Evolutionary conservation across 2,888 invertebrate genomes (phyloP).

Genomic region (Sicus ferrugineus): DNA sequence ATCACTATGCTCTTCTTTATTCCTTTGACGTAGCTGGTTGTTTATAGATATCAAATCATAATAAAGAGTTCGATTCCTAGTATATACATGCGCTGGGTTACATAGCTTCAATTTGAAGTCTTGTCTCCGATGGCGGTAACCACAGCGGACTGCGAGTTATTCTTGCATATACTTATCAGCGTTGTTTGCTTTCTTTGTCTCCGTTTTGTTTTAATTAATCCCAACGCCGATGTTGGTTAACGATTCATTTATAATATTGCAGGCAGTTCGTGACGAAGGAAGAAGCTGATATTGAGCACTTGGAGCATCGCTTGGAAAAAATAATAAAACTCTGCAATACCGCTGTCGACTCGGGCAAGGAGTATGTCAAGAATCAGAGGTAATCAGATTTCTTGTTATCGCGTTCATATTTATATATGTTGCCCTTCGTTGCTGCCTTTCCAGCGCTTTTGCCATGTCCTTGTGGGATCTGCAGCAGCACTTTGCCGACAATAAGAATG

Average conservation of each 20-base stretch:
- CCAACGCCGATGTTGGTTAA: slow-evolving; percentile 4
- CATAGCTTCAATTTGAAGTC: neutral
- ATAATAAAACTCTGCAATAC: slow-evolving; percentile 88
- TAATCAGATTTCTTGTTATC: slow-evolving; percentile 57
- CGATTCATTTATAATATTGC: slow-evolving; percentile 47
- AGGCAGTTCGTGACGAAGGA: slow-evolving; percentile 87
- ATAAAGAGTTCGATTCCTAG: too few relatives aligned
- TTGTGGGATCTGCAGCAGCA: slow-evolving; percentile 89
- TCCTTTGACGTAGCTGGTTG: too few relatives aligned
- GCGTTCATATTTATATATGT: slow-evolving; percentile 18
- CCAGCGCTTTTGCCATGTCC: slow-evolving; percentile 82
- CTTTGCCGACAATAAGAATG: slow-evolving; percentile 84
- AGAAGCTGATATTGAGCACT: slow-evolving; percentile 84
- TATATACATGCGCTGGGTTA: neutral
- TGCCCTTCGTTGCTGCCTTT: slow-evolving; percentile 13
- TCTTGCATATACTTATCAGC: slow-evolving; percentile 9
- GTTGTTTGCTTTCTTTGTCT: slow-evolving; percentile 1
- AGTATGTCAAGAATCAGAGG: slow-evolving; percentile 92
- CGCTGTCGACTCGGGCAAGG: slow-evolving; percentile 92
- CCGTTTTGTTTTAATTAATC: slow-evolving; percentile 1
- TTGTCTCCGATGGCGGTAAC: slow-evolving; percentile 16
- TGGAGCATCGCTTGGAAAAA: slow-evolving; percentile 90
- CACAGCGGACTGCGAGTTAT: neutral
- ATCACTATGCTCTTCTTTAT: neutral
- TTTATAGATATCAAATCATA: too few relatives aligned